A percentile compares a stretch with the other conserved stretches of the same genome.
Evolutionary conservation across 1,140 invertebrate species (phyloP).

Genomic region (Drosophila watanabei): DNA sequence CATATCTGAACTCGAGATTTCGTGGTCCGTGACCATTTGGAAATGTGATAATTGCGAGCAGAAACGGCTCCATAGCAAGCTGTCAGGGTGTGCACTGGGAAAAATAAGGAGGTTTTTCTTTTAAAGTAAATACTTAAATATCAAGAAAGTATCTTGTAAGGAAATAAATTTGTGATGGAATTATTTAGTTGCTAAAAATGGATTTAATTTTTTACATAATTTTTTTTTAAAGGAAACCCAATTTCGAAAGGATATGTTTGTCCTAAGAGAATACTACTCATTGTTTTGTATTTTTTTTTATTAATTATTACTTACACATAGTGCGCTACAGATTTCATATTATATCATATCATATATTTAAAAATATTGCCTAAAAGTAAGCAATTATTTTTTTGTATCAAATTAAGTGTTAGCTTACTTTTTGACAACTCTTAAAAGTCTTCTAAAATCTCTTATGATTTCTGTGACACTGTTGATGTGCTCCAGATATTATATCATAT

Average conservation of each 20-base stretch:
- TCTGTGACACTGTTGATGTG: too few relatives aligned
- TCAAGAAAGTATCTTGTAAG: not conserved
- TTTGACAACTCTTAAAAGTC: too few relatives aligned
- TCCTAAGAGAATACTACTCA: not conserved
- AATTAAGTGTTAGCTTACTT: too few relatives aligned
- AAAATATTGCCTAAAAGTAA: not conserved
- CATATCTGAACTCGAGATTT: conserved; percentile 80
- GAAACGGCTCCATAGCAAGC: conserved; percentile 28
- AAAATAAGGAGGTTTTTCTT: too few relatives aligned
- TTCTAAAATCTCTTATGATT: too few relatives aligned
- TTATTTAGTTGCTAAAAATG: not conserved
- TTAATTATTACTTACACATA: not conserved
- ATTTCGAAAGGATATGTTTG: too few relatives aligned
- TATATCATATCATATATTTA: too few relatives aligned
- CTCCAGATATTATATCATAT: not conserved
- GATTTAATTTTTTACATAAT: too few relatives aligned
- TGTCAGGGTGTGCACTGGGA: conserved; percentile 27
- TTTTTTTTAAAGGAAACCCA: not conserved
- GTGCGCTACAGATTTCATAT: not conserved
- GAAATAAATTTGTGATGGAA: not conserved
- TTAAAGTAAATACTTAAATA: not conserved
- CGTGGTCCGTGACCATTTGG: conserved; percentile 85
- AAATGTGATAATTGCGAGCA: conserved; percentile 83
- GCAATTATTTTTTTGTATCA: not conserved
- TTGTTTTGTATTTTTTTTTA: not conserved